Percentiles rank a stretch among this genome's conserved stretches.
Conservation (phyloP, 2,113 vertebrate species). For the Oreochromis aureus region DNA sequence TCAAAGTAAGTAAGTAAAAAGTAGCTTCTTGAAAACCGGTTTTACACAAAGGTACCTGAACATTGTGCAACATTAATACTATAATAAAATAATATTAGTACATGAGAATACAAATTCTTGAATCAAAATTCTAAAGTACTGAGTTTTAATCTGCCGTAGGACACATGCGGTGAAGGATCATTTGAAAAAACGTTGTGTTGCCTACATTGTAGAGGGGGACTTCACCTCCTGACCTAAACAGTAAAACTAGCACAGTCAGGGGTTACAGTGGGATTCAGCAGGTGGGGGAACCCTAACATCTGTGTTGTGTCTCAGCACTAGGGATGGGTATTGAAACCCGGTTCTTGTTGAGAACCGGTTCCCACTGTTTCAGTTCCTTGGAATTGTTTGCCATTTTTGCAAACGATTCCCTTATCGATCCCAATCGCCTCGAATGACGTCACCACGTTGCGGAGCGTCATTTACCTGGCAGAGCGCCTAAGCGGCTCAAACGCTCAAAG, state of each 20-base stretch:
- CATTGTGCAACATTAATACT: neutral
- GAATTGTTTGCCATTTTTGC: too few relatives aligned
- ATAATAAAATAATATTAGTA: neutral
- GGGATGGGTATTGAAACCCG: too few relatives aligned
- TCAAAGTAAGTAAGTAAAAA: neutral
- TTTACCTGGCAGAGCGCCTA: too few relatives aligned
- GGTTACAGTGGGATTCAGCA: neutral
- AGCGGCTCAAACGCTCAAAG: too few relatives aligned
- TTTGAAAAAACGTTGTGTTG: neutral
- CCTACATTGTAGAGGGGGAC: fast-evolving
- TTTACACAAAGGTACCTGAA: neutral
- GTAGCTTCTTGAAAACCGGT: neutral
- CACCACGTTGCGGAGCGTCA: too few relatives aligned
- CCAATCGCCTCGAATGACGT: too few relatives aligned
- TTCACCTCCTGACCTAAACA: neutral
- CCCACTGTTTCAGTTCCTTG: too few relatives aligned
- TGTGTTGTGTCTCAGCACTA: neutral
- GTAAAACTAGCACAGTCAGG: neutral
- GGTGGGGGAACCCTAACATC: neutral
- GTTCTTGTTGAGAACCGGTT: too few relatives aligned
- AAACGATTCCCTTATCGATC: too few relatives aligned
- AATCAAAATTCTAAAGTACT: neutral
- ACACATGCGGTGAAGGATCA: neutral
- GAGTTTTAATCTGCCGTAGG: neutral
- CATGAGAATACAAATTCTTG: neutral